phyloP scores from a whole-genome alignment of 2,797 vertebrate genomes.

The Fringilla coelebs region DNA sequence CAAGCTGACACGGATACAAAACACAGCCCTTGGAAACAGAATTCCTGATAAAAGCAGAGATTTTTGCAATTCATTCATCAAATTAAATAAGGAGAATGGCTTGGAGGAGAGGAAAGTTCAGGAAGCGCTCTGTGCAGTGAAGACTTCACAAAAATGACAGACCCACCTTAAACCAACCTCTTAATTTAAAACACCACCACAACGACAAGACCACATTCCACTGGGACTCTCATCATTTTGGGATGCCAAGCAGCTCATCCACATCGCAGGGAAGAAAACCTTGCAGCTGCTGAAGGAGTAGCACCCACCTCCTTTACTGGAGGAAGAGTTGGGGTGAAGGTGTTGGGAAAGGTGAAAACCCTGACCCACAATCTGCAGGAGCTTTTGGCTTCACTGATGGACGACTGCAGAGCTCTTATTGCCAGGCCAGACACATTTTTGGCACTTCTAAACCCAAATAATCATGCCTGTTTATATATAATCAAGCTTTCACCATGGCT shows the following conservation, averaged over 20 bases:
- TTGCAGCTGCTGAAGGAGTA: neutral
- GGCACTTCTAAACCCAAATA: neutral
- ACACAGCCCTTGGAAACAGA: constrained; percentile 15
- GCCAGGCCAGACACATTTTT: neutral
- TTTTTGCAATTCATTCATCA: neutral
- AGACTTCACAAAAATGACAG: neutral
- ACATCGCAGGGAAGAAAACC: neutral
- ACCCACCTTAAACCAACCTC: neutral
- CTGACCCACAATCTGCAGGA: neutral
- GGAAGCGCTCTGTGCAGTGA: neutral
- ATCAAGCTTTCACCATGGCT: constrained; percentile 8
- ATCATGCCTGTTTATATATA: neutral
- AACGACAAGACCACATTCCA: neutral
- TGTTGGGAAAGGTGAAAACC: neutral
- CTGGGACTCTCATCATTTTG: accelerated
- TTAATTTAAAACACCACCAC: neutral
- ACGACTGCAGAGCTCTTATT: neutral
- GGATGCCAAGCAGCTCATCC: neutral
- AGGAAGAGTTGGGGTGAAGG: neutral
- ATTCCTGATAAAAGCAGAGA: constrained; percentile 11
- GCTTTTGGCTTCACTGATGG: neutral
- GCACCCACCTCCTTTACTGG: neutral
- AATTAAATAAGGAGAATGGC: constrained; percentile 9
- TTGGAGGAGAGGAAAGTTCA: neutral
- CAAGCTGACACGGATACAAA: neutral